Evolutionary conservation across 2,113 vertebrate genomes (phyloP).

Genomic region (Lanius ludovicianus): DNA sequence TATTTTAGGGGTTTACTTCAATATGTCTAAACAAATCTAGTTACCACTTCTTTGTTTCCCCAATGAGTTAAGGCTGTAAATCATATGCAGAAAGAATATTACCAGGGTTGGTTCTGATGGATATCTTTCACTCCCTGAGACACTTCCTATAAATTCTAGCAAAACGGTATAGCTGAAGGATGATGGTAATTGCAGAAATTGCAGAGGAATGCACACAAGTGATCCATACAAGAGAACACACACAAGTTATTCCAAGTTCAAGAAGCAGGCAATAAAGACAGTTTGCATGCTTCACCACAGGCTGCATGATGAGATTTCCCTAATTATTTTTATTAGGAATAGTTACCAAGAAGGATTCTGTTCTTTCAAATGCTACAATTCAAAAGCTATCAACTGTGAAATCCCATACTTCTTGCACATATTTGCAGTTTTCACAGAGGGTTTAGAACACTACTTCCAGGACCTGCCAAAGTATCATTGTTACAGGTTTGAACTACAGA

Average conservation of each 20-base stretch:
- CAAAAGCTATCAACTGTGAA: not conserved
- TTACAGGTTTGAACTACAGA: not conserved
- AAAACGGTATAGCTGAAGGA: not conserved
- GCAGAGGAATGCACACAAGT: not conserved
- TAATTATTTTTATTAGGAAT: not conserved
- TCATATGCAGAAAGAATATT: not conserved
- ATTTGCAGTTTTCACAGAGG: not conserved
- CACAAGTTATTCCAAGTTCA: not conserved
- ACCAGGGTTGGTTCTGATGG: not conserved
- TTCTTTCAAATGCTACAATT: not conserved
- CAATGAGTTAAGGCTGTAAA: not conserved
- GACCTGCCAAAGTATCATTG: not conserved
- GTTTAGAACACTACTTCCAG: not conserved
- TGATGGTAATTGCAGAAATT: not conserved
- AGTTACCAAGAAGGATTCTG: not conserved
- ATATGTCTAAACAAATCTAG: not conserved
- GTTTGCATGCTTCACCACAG: not conserved
- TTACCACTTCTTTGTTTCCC: not conserved
- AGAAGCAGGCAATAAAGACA: not conserved
- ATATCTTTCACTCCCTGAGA: not conserved
- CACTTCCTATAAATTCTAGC: not conserved
- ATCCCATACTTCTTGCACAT: not conserved
- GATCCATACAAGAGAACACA: not conserved
- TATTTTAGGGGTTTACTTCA: not conserved
- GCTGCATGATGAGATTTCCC: not conserved